Evolutionary conservation across 2,888 invertebrate genomes (phyloP), one percentile per base, ranked within the genome.

Genomic region (Macrophya alboannulata): DNA sequence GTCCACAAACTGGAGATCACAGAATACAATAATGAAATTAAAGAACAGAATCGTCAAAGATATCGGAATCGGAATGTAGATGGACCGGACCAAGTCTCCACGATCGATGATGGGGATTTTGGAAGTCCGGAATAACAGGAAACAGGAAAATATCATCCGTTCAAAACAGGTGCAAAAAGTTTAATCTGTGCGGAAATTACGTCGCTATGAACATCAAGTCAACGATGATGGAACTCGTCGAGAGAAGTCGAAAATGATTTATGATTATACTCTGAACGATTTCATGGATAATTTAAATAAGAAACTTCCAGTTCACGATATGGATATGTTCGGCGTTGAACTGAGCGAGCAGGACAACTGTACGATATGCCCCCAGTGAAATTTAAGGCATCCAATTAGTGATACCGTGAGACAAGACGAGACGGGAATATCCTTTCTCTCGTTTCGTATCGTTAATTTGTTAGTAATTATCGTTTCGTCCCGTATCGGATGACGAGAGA

Each of bases 381-480:
- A 62, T 62, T 62, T 31, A 62, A 62, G 62, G 62, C 62, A 25
- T 62, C 62, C 62, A 62, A 55, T 55, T 55, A 55, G 55, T n/a
- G 10, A 1, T 55, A n/a, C 55, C 55, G 55, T 10, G 55, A 55
- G n/a, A 55, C 55, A 55, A 55, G 55, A 55, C 55, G 55, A 55
- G 17, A n/a, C 55, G 55, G n/a, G n/a, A 55, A 55, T 55, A 55
- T 55, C 55, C 55, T 55, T 55, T 55, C 8, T 55, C 55, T 55
- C 55, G n/a, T 55, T 55, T 55, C 55, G 55, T 55, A 55, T 55
- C 55, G 55, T 55, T n/a, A 55, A n/a, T n/a, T n/a, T 55, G 55
- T 55, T n/a, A 55, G 55, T 55, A 55, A 55, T 55, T 55, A 55
- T 55, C 55, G 55, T 55, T n/a, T 55, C 55, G 55, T 55, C 55